These are phyloP conservation scores for Polypedilum vanderplanki DNA, from an alignment of 1,140 invertebrate genomes.

Conservation along the genomic window DNA sequence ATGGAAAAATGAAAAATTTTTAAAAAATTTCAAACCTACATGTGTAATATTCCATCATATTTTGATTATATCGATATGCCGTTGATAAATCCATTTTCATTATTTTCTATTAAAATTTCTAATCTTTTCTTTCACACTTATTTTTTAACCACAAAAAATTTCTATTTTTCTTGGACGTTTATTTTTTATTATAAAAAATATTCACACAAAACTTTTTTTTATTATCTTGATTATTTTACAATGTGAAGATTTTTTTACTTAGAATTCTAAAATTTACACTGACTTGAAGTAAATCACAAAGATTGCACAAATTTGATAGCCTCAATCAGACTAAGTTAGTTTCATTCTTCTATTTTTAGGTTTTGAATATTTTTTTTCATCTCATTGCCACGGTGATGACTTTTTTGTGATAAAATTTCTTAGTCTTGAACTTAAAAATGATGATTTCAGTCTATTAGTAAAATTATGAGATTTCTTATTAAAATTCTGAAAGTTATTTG, in stretches of 20 bases:
- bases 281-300: background rate
- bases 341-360: no score
- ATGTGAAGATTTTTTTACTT: background rate
- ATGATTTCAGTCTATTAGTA: no score
- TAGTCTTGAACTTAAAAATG: no score
- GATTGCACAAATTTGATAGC: conserved; percentile 12
- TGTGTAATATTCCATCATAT: conserved; percentile 98
- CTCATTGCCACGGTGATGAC: no score
- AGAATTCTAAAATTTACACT: background rate
- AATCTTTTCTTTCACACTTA: background rate
- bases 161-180: background rate
- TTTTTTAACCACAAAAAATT: background rate
- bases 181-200: conserved; percentile 1
- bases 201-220: background rate
- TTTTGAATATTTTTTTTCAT: no score
- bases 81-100: conserved; percentile 76
- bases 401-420: no score
- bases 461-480: no score
- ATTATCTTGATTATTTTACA: background rate
- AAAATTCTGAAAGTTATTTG: no score
- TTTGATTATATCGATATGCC: conserved; percentile 92
- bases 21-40: conserved; percentile 61
- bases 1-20: no score
- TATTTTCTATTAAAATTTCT: background rate
- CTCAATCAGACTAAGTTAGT: no score